phyloP scores from a whole-genome alignment of 2,113 vertebrate genomes.

The Vanacampus margaritifer region DNA sequence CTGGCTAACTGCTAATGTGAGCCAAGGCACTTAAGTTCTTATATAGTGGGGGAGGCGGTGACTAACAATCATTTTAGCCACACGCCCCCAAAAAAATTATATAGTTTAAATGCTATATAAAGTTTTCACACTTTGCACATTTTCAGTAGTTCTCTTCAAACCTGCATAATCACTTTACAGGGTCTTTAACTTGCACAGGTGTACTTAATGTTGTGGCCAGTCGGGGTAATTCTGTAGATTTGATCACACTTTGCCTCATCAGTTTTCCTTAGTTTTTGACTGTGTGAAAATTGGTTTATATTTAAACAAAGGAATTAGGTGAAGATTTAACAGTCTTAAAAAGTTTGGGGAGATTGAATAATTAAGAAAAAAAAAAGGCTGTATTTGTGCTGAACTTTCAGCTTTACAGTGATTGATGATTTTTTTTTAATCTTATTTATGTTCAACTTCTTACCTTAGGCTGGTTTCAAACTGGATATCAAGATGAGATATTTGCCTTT shows the following conservation, averaged over 20 bases:
- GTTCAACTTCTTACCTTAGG: neutral
- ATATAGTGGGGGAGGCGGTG: too few relatives aligned
- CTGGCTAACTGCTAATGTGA: neutral
- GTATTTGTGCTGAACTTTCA: slow-evolving; percentile 26
- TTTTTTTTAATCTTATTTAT: too few relatives aligned
- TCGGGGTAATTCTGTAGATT: neutral
- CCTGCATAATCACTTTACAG: neutral
- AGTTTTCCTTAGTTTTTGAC: slow-evolving; percentile 20
- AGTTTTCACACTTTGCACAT: too few relatives aligned
- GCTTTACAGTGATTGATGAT: slow-evolving; percentile 39
- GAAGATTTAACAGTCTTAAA: slow-evolving; percentile 26
- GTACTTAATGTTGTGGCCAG: neutral
- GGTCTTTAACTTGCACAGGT: neutral
- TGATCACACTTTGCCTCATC: slow-evolving; percentile 43
- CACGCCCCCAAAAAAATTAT: too few relatives aligned
- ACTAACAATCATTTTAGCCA: neutral
- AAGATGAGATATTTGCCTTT: neutral
- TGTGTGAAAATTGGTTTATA: slow-evolving; percentile 7
- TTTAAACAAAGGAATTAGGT: slow-evolving; percentile 19
- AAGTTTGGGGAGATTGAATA: slow-evolving; percentile 21
- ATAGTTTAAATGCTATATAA: too few relatives aligned
- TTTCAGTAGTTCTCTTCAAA: neutral
- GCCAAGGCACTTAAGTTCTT: neutral
- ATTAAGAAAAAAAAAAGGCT: slow-evolving; percentile 13
- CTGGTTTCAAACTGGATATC: neutral